Conservation (phyloP, 2,113 vertebrate genomes). For the Chaetodon auriga region DNA sequence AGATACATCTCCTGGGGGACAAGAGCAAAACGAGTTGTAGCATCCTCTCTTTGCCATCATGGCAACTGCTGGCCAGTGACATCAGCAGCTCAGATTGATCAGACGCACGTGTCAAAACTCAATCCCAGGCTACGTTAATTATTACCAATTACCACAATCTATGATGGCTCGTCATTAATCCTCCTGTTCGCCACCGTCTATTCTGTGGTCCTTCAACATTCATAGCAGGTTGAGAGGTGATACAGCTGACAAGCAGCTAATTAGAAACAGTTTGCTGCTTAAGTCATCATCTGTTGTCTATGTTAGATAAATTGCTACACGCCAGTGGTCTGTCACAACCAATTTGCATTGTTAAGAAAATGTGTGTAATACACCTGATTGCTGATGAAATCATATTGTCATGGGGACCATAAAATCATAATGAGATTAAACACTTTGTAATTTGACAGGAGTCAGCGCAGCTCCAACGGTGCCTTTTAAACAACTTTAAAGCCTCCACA, state of each 20-base stretch:
- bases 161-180: constrained; percentile 36
- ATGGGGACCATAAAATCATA: background rate
- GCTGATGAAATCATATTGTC: background rate
- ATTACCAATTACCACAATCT: constrained; percentile 41
- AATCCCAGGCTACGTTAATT: constrained; percentile 52
- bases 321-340: constrained; percentile 13
- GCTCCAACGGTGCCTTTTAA: no score
- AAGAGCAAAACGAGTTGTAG: constrained; percentile 63
- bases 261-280: constrained; percentile 23
- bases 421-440: background rate
- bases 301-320: constrained; percentile 9
- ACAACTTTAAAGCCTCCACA: no score
- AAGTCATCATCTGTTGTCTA: constrained; percentile 12
- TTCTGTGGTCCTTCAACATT: constrained; percentile 4
- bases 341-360: constrained; percentile 32
- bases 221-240: constrained; percentile 43
- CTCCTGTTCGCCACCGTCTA: background rate
- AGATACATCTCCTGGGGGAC: constrained; percentile 77
- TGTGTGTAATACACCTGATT: background rate
- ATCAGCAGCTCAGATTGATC: constrained; percentile 65
- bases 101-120: constrained; percentile 70
- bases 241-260: constrained; percentile 26
- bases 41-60: constrained; percentile 79
- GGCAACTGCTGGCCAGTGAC: constrained; percentile 76
- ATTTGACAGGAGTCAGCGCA: no score